Evolutionary conservation across 2,113 vertebrate genomes (phyloP).

Genomic region (Plestiodon gilberti): DNA sequence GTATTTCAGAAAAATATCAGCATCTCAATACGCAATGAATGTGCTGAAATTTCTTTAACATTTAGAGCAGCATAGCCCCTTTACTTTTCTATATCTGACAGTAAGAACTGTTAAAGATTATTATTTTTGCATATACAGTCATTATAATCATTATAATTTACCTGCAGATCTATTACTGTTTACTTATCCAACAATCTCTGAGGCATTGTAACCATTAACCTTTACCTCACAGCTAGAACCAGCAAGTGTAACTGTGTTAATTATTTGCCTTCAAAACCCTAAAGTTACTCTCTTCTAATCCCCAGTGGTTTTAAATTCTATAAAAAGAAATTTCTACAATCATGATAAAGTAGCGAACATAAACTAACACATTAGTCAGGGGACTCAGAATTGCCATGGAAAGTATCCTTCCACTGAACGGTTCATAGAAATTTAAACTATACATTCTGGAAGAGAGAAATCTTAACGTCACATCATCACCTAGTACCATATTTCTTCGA

Average conservation of each 20-base stretch:
- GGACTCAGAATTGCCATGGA: neutral
- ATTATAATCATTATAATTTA: neutral
- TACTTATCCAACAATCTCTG: neutral
- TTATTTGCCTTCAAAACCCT: conserved; percentile 20
- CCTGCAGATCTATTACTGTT: neutral
- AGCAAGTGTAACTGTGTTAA: neutral
- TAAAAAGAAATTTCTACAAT: conserved; percentile 12
- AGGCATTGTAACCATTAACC: neutral
- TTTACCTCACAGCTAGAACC: neutral
- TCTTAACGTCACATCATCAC: neutral
- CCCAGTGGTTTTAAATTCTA: conserved; percentile 7
- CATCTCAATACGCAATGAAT: neutral
- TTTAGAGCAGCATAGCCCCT: neutral
- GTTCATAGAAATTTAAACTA: neutral
- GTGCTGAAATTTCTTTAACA: conserved; percentile 15
- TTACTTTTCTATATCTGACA: conserved; percentile 8
- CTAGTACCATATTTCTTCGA: too few species aligned
- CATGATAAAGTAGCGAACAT: neutral
- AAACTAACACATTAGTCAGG: neutral
- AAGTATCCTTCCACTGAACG: neutral
- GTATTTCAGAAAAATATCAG: neutral
- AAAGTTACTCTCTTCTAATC: conserved; percentile 4
- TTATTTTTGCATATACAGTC: neutral
- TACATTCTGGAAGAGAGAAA: neutral
- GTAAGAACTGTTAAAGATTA: conserved; percentile 6